Evolutionary conservation across 1,140 invertebrate genomes (phyloP), one percentile per base, ranked within the genome.

Genomic region (Pygmarrhopalites habei): DNA sequence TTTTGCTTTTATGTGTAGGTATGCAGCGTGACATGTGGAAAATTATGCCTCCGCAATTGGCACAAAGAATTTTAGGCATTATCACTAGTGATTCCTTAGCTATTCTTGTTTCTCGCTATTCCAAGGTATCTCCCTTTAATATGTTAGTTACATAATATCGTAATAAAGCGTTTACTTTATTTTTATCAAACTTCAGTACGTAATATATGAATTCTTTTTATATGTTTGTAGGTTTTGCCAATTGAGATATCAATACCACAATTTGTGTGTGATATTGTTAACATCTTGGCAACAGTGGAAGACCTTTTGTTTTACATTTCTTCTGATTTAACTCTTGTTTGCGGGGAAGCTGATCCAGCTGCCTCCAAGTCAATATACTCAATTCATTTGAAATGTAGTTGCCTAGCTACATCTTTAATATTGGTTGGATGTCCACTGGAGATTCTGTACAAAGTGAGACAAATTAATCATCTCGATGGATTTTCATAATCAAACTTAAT

Each of bases 371-470:
- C 62, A 23, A 30, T 68, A 21, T 64, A 60, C 25, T 68, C 69
- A 4, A 82, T 90, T 7, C 87, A 90, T 70, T 79, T 85, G 1
- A 90, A 90, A 73, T 89, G 87, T 72, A 81, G 85, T 66, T 83
- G 88, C 68, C 73, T 89, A 5, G 82, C 87, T 49, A 79, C 82
- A 59, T 87, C 83, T 64, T 77, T 89, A 1, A 73, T 88, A 1
- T 77, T 87, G 4, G 79, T 87, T 62, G 87, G 85, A 0, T 81
- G 83, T 3, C 84, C 87, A 0, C 72, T 89, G 17, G 82, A 85
- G 60, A 80, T 82, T 57, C 75, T 90, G 19, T 83, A 86, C 72
- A 88, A 89, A 80, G 86, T 87, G 65, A 14, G 19, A 26, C 14
- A 17, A 53, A 21, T 1, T 52, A 49, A 39, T 17, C 28, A 28